Percentiles rank a stretch among this genome's conserved stretches.
Evolutionary conservation across 2,797 vertebrate species (phyloP).

Genomic region (Podarcis siculus): DNA sequence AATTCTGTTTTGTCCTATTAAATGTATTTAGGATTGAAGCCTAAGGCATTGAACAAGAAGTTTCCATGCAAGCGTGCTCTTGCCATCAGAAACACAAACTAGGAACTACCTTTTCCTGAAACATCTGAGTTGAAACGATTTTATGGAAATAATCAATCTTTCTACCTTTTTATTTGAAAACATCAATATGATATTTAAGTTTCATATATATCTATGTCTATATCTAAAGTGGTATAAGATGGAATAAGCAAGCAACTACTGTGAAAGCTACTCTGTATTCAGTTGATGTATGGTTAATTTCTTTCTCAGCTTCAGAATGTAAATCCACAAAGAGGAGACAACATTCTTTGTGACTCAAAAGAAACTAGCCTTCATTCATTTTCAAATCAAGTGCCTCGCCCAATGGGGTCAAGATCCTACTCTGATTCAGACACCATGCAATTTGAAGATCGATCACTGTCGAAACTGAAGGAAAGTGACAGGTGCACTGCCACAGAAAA

Average conservation of each 20-base stretch:
- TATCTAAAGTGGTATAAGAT: background rate
- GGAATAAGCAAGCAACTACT: background rate
- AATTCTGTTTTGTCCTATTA: background rate
- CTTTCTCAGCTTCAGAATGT: slow-evolving; percentile 85
- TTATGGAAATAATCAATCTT: background rate
- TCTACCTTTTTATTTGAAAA: background rate
- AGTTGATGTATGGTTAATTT: slow-evolving; percentile 15
- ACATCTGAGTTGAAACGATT: background rate
- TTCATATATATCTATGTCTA: background rate
- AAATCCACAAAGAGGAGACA: slow-evolving; percentile 70
- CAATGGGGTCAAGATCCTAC: slow-evolving; percentile 79
- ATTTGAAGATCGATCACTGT: slow-evolving; percentile 81
- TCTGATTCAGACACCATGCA: slow-evolving; percentile 83
- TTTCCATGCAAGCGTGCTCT: background rate
- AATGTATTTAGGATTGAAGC: background rate
- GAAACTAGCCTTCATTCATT: slow-evolving; percentile 75
- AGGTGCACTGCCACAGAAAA: slow-evolving; percentile 85
- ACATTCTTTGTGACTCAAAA: slow-evolving; percentile 73
- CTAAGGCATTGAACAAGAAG: background rate
- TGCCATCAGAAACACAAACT: background rate
- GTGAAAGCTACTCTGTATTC: background rate
- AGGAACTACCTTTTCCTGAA: background rate
- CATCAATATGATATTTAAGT: slow-evolving; percentile 1
- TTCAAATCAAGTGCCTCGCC: slow-evolving; percentile 75
- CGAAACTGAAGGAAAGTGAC: slow-evolving; percentile 83